phyloP scores from a whole-genome alignment of 2,113 vertebrate genomes.

The Periophthalmus modestus region DNA sequence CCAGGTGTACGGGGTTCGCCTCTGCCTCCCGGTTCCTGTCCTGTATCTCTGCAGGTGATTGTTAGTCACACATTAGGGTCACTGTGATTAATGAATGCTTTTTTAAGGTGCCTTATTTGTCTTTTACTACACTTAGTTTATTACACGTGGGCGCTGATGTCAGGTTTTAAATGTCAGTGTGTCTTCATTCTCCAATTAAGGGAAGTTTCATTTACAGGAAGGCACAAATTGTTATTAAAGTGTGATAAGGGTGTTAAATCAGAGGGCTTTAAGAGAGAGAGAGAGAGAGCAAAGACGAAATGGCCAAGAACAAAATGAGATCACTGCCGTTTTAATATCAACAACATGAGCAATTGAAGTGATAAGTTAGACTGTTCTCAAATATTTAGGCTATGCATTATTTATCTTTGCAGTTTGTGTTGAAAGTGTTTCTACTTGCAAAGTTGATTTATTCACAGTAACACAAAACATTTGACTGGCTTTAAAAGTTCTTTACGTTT shows the following conservation, averaged over 20 bases:
- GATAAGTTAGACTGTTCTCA: too few relatives aligned
- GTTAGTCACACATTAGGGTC: not conserved
- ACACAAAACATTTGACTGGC: not conserved
- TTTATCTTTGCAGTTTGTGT: too few relatives aligned
- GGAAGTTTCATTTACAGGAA: not conserved
- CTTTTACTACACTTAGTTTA: not conserved
- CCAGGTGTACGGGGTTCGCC: not conserved
- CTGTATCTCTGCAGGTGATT: not conserved
- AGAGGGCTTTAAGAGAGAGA: not conserved
- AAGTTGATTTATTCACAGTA: too few relatives aligned
- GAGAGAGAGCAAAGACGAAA: not conserved
- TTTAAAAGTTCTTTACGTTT: not conserved
- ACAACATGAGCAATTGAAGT: not conserved
- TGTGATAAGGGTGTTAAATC: not conserved
- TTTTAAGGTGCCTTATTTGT: not conserved
- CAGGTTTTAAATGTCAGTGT: not conserved
- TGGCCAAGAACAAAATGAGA: not conserved
- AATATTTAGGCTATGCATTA: too few relatives aligned
- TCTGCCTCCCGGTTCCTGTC: not conserved
- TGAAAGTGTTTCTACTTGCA: too few relatives aligned
- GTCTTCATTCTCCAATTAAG: not conserved
- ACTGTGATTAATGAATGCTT: not conserved
- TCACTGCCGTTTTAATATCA: not conserved
- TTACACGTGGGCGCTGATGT: not conserved
- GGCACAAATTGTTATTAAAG: not conserved